phyloP scores from a whole-genome alignment of 2,888 invertebrate genomes.

The Acrocyrtus sp. region DNA sequence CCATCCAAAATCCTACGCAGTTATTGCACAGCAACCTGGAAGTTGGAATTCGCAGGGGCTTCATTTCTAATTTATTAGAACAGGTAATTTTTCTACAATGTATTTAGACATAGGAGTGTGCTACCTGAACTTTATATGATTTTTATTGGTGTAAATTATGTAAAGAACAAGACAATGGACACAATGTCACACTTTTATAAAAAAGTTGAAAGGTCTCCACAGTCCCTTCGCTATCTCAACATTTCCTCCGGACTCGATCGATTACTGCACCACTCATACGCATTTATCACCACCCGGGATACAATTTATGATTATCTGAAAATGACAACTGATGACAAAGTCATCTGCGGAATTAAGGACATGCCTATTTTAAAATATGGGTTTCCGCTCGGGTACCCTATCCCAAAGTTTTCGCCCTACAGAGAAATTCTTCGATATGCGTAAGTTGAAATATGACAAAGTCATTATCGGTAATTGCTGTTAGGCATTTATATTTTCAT shows the following conservation, averaged over 20 bases:
- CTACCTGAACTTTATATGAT: background rate
- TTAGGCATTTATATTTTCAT: background rate
- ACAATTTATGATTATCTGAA: constrained; percentile 53
- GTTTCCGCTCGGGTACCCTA: constrained; percentile 51
- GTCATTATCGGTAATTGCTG: background rate
- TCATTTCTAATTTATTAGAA: constrained; percentile 35
- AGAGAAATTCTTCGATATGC: constrained; percentile 53
- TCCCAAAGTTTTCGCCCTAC: constrained; percentile 51
- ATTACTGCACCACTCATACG: constrained; percentile 42
- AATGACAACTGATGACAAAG: constrained; percentile 27
- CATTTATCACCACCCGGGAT: constrained; percentile 53
- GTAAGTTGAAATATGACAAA: too few relatives aligned
- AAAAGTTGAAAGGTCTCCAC: constrained; percentile 6
- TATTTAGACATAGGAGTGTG: too few relatives aligned
- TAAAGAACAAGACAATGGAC: constrained; percentile 30
- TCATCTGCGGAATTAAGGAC: constrained; percentile 56
- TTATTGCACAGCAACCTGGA: constrained; percentile 47
- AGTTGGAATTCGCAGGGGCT: constrained; percentile 54
- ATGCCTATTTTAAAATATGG: constrained; percentile 50
- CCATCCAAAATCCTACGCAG: constrained; percentile 53
- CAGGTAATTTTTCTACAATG: too few relatives aligned
- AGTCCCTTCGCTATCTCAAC: constrained; percentile 34
- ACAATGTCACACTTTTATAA: constrained; percentile 40
- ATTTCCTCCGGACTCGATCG: constrained; percentile 33
- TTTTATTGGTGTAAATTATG: background rate